Evolutionary conservation across 1,140 invertebrate species (phyloP).

Genomic region (Drosophila albomicans): DNA sequence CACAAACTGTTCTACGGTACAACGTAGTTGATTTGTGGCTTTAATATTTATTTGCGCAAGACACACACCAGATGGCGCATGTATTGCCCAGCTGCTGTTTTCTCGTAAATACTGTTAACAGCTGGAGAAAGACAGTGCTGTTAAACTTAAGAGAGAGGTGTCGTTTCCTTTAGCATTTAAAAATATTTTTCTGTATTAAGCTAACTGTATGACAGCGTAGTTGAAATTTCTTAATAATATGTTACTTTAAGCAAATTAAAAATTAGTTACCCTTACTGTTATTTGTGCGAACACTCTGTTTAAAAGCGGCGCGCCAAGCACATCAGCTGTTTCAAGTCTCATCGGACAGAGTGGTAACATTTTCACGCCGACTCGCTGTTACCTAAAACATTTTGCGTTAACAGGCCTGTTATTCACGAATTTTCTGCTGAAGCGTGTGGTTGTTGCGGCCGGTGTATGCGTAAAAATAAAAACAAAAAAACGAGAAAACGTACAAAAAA

Average conservation of each 20-base stretch:
- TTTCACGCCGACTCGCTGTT: constrained; percentile 33
- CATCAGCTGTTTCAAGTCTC: constrained; percentile 34
- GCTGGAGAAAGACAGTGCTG: not conserved
- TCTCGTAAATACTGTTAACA: not conserved
- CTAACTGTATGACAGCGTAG: not conserved
- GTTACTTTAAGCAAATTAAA: too few relatives aligned
- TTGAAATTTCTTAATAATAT: not conserved
- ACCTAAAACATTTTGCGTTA: constrained; percentile 32
- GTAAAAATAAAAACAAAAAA: constrained; percentile 33
- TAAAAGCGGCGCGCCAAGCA: constrained; percentile 13
- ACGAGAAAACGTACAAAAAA: constrained; percentile 32
- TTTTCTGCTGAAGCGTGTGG: constrained; percentile 53
- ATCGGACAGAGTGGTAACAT: constrained; percentile 18
- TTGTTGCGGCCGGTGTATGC: constrained; percentile 52
- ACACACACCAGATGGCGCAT: constrained; percentile 26
- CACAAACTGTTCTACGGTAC: constrained; percentile 17
- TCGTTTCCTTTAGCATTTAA: too few relatives aligned
- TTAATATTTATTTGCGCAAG: not conserved
- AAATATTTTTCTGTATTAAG: not conserved
- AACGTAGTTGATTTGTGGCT: not conserved
- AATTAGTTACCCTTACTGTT: not conserved
- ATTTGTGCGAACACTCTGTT: constrained; percentile 5
- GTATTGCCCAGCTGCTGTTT: not conserved
- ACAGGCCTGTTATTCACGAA: constrained; percentile 51
- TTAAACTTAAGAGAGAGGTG: not conserved